Base-by-base conservation (phyloP, 2,797 vertebrate genomes). In the Cirrhinus mrigala region DNA sequence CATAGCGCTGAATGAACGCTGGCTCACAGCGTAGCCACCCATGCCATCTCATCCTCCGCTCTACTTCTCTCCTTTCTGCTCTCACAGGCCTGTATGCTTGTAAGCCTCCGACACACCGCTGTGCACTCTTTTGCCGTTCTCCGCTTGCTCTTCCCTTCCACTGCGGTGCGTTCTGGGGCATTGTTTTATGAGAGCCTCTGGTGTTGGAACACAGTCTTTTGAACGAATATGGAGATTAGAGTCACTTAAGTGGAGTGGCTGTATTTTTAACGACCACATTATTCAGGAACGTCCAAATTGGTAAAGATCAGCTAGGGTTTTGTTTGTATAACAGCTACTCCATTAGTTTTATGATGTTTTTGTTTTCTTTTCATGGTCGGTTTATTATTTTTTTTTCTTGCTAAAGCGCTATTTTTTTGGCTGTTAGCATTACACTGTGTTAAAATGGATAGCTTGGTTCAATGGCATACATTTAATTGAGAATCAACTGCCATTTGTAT, bases 1-100 rank as follows among this genome's bases (percentile, higher is more conserved):
- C 97, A 96, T 0, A 93, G 93, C 33, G 93, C 96, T 3, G 89
- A 97, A 89, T 96, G 87, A 93, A 84, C 87, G 11, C 74, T 79
- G 58, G 37, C 37, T 78, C 70, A 33, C 64, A 81, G 50, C 48
- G n/a, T 48, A 52, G 80, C 77, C 74, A 44, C 52, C 15, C 66
- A 60, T 84, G 69, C 66, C 54, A 52, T 82, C 37, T 73, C 29
- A 50, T 82, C 81, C 40, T 85, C 64, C 7, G 20, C 52, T 84
- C 66, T 50, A 60, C 82, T 79, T 58, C 73, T 69, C 73, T 84
- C 52, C 81, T 75, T 64, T 75, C 71, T 86, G 79, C 54, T 75
- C 27, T 74, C 37, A 84, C 40, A 84, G 83, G 75, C 84, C 56
- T 79, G 76, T 74, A 75, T 85, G 83, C 87, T 87, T 64, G 75